Evolutionary conservation across 2,888 invertebrate species (phyloP).

Genomic region (Eupithecia subfuscata): DNA sequence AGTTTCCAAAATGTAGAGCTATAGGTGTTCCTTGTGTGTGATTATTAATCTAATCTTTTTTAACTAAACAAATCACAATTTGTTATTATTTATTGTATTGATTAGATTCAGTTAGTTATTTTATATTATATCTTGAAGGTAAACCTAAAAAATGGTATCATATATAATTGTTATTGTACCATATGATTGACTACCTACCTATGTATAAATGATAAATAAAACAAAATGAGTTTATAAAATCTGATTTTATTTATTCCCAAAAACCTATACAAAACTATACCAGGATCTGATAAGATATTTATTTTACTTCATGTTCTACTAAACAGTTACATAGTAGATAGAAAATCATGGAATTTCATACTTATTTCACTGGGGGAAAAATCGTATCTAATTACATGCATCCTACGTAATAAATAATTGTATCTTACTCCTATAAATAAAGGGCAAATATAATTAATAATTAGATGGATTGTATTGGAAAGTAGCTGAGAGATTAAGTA

Average conservation of each 20-base stretch:
- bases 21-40: neutral
- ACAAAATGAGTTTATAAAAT: constrained; percentile 55
- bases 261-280: constrained; percentile 83
- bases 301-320: constrained; percentile 29
- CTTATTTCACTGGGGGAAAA: constrained; percentile 52
- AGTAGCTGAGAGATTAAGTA: neutral
- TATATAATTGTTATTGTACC: neutral
- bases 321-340: constrained; percentile 40
- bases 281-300: constrained; percentile 72
- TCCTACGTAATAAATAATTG: neutral
- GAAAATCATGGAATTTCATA: constrained; percentile 47
- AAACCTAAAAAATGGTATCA: neutral
- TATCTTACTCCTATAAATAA: neutral
- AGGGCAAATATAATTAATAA: neutral
- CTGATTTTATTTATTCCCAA: constrained; percentile 79
- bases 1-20: constrained; percentile 94
- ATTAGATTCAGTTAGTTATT: neutral
- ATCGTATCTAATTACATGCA: constrained; percentile 14
- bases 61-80: constrained; percentile 12
- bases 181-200: neutral
- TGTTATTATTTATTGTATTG: neutral
- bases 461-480: neutral
- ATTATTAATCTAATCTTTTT: neutral
- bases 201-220: constrained; percentile 47
- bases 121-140: neutral